Percentiles rank a stretch among this genome's conserved stretches.
Evolutionary conservation across 2,797 vertebrate genomes (phyloP).

Genomic region (Diplodus puntazzo): DNA sequence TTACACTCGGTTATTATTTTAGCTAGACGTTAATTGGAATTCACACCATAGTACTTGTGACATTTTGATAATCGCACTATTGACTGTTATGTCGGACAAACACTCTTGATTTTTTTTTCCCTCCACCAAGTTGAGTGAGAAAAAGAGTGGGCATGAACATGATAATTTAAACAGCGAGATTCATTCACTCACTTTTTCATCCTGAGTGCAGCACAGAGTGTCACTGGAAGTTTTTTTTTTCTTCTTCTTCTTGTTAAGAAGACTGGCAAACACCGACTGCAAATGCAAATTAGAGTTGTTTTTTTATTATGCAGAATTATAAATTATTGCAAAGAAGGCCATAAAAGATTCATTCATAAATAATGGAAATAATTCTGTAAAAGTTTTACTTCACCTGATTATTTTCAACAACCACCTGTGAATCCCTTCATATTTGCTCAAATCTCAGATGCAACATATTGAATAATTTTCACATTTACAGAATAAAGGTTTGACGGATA

Average conservation of each 20-base stretch:
- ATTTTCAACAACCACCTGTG: constrained; percentile 17
- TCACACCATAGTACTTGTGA: constrained; percentile 85
- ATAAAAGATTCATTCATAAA: not conserved
- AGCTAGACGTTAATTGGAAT: constrained; percentile 81
- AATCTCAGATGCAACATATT: not conserved
- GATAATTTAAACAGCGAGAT: constrained; percentile 88
- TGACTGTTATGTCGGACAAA: constrained; percentile 87
- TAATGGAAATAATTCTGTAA: not conserved
- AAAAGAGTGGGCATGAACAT: constrained; percentile 85
- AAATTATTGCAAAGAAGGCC: constrained; percentile 1
- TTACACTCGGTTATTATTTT: constrained; percentile 69
- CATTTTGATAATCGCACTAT: constrained; percentile 86
- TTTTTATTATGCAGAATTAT: not conserved
- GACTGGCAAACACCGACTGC: constrained; percentile 26
- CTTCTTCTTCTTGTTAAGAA: constrained; percentile 6
- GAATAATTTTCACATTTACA: not conserved
- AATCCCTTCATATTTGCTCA: not conserved
- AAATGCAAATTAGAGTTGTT: constrained; percentile 28
- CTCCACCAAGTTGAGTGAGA: constrained; percentile 83
- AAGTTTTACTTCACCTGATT: not conserved
- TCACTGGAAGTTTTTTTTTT: constrained; percentile 71
- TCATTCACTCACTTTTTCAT: constrained; percentile 82
- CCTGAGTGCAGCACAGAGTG: constrained; percentile 71
- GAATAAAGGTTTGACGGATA: not conserved
- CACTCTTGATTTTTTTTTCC: constrained; percentile 74